Evolutionary conservation across 1,140 invertebrate species (phyloP).

Genomic region (Nymphalis io): DNA sequence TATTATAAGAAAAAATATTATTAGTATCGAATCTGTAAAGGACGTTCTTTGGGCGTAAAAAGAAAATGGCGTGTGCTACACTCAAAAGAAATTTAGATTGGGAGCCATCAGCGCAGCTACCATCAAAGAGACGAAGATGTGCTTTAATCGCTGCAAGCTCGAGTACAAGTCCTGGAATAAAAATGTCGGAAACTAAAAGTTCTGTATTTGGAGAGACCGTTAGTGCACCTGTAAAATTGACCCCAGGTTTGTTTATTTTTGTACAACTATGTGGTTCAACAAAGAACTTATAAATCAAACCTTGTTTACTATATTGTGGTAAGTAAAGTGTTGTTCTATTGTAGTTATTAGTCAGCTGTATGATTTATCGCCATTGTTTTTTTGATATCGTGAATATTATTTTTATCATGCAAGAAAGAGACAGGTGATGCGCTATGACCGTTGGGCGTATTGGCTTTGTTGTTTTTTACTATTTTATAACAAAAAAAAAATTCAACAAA

Average conservation of each 20-base stretch:
- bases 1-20: slow-evolving; percentile 56
- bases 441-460: slow-evolving; percentile 65
- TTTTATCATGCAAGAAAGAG: slow-evolving; percentile 72
- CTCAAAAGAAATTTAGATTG: slow-evolving; percentile 96
- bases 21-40: slow-evolving; percentile 58
- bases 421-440: slow-evolving; percentile 58
- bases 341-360: slow-evolving; percentile 50
- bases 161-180: slow-evolving; percentile 83
- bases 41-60: slow-evolving; percentile 77
- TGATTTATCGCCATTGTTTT: slow-evolving; percentile 70
- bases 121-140: slow-evolving; percentile 93
- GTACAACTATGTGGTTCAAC: slow-evolving; percentile 18
- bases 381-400: slow-evolving; percentile 69
- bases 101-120: slow-evolving; percentile 91
- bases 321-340: background rate
- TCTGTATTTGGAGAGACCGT: slow-evolving; percentile 89
- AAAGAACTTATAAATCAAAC: slow-evolving; percentile 9
- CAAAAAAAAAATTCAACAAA: slow-evolving; percentile 17
- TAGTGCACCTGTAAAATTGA: slow-evolving; percentile 86
- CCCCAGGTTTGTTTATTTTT: slow-evolving; percentile 87
- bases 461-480: slow-evolving; percentile 41
- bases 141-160: slow-evolving; percentile 89
- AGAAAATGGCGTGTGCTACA: slow-evolving; percentile 97
- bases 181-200: slow-evolving; percentile 80
- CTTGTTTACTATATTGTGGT: background rate